Evolutionary conservation across 1,140 invertebrate species (phyloP).

Genomic region (Cyclina sinensis): DNA sequence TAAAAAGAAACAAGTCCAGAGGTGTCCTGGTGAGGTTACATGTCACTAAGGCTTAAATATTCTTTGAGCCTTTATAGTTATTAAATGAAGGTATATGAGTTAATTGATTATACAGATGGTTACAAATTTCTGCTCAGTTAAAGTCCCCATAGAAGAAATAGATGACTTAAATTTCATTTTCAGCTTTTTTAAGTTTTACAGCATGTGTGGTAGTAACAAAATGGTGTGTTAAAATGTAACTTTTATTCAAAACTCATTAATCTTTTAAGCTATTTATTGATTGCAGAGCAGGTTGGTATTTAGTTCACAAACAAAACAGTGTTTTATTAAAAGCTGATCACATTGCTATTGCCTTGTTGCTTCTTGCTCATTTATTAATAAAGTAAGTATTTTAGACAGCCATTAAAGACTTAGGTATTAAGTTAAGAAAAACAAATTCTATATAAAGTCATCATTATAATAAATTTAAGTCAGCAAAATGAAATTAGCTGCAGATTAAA

Average conservation of each 20-base stretch:
- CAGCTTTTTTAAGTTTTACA: background rate
- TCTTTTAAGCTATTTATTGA: conserved; percentile 13
- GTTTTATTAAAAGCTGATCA: conserved; percentile 14
- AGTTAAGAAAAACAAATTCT: no score
- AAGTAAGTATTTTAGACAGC: no score
- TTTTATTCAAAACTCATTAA: background rate
- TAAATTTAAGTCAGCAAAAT: no score
- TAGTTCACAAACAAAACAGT: background rate
- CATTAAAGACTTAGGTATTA: no score
- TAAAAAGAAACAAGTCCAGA: no score
- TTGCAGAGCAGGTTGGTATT: background rate
- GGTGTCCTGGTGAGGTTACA: no score
- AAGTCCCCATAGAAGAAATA: background rate
- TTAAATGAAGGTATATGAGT: background rate
- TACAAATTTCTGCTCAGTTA: background rate
- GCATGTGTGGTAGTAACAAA: background rate
- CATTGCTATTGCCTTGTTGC: no score
- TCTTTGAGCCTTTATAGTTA: background rate
- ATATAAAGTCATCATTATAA: no score
- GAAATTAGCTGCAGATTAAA: no score
- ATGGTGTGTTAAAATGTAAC: background rate
- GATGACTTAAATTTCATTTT: background rate
- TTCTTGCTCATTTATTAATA: no score
- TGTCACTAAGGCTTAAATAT: no score
- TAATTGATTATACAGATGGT: no score